phyloP scores from a whole-genome alignment of 1,140 invertebrate genomes.

The Heliconius eleuchia region DNA sequence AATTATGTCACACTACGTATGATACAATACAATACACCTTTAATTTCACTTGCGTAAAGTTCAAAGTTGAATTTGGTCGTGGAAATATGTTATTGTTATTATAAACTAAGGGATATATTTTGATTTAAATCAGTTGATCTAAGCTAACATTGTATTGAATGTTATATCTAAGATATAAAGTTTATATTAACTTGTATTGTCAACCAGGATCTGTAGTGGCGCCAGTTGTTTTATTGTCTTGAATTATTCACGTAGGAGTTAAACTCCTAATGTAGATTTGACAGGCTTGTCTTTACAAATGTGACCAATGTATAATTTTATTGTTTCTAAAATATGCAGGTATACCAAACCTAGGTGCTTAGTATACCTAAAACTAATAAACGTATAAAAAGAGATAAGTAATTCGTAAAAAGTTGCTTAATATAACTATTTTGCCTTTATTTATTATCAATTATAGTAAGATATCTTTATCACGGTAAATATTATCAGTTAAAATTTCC shows the following conservation, averaged over 20 bases:
- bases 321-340: not conserved
- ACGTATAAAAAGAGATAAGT: too few species aligned
- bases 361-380: too few species aligned
- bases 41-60: constrained; percentile 24
- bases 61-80: constrained; percentile 33
- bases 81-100: not conserved
- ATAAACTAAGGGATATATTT: not conserved
- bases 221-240: constrained; percentile 53
- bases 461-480: too few species aligned
- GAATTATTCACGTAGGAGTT: constrained; percentile 53
- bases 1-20: constrained; percentile 56
- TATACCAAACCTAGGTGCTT: too few species aligned
- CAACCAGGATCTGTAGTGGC: constrained; percentile 47
- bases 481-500: too few species aligned
- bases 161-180: not conserved
- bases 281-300: constrained; percentile 18
- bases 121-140: not conserved
- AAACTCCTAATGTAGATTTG: constrained; percentile 41
- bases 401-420: too few species aligned
- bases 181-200: constrained; percentile 17
- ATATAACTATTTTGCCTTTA: too few species aligned
- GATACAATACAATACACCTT: not conserved
- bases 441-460: too few species aligned
- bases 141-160: not conserved
- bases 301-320: constrained; percentile 37